Evolutionary conservation across 2,888 invertebrate species (phyloP).

Genomic region (Xestia c-nigrum): DNA sequence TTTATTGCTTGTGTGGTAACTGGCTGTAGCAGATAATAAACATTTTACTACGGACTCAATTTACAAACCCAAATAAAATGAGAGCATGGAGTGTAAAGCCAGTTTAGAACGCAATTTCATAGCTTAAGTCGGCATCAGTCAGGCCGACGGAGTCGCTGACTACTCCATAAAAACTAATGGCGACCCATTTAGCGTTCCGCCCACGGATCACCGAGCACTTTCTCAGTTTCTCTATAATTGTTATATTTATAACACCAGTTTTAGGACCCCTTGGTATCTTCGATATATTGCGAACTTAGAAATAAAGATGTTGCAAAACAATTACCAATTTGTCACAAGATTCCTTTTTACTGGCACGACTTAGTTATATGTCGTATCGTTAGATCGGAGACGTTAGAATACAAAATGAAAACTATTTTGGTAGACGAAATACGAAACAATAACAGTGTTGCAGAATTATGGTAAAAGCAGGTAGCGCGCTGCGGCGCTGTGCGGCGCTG

Average conservation of each 20-base stretch:
- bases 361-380: not conserved
- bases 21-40: conserved; percentile 13
- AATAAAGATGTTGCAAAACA: conserved; percentile 5
- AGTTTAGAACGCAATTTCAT: conserved; percentile 72
- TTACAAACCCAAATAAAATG: conserved; percentile 24
- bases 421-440: conserved; percentile 57
- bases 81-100: conserved; percentile 52
- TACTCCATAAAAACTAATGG: conserved; percentile 82
- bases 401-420: conserved; percentile 38
- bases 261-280: not conserved
- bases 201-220: conserved; percentile 65
- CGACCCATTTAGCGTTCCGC: conserved; percentile 72
- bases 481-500: conserved; percentile 58
- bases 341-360: not conserved
- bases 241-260: conserved; percentile 57
- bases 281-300: conserved; percentile 1
- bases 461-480: conserved; percentile 60
- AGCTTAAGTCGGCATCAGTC: conserved; percentile 72
- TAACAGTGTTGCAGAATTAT: conserved; percentile 52
- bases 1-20: conserved; percentile 12
- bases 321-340: not conserved
- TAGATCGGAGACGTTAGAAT: conserved; percentile 20
- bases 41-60: conserved; percentile 23
- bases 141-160: conserved; percentile 67
- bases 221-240: conserved; percentile 63